These are phyloP conservation scores for Laticauda laticaudata DNA, from an alignment of 2,113 vertebrate species.

Conservation along the genomic window DNA sequence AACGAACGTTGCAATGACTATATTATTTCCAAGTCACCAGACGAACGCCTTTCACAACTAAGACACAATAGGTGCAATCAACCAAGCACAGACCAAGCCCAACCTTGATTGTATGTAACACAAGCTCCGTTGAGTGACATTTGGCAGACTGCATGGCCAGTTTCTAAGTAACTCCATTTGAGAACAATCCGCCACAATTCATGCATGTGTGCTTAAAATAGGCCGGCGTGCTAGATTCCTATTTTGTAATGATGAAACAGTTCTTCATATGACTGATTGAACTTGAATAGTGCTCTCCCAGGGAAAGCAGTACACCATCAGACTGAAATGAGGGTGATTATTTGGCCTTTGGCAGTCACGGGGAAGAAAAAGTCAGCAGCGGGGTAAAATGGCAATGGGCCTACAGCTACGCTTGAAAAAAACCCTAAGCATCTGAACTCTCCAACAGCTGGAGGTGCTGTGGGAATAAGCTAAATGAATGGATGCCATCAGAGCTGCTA, in stretches of 20 bases:
- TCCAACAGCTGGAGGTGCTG: constrained; percentile 52
- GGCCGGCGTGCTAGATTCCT: constrained; percentile 32
- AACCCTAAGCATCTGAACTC: constrained; percentile 62
- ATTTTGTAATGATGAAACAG: constrained; percentile 63
- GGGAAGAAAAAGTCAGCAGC: constrained; percentile 52
- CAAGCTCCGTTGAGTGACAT: background rate
- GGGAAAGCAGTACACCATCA: constrained; percentile 62
- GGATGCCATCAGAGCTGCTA: constrained; percentile 34
- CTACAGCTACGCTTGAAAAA: constrained; percentile 68
- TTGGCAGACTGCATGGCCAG: background rate
- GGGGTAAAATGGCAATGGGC: constrained; percentile 49
- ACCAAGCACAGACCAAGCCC: background rate
- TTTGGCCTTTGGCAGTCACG: constrained; percentile 65
- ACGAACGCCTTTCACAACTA: background rate
- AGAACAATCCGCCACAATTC: background rate
- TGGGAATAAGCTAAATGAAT: constrained; percentile 27
- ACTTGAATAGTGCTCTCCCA: constrained; percentile 61
- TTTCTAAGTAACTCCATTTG: background rate
- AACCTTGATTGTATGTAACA: background rate
- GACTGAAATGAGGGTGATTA: constrained; percentile 67
- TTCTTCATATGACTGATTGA: constrained; percentile 66
- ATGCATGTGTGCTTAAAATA: constrained; percentile 1
- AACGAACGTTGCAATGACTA: background rate
- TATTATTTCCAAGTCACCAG: constrained; percentile 10
- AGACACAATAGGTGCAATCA: constrained; percentile 10